Evolutionary conservation across 2,888 invertebrate species (phyloP).

Genomic region (Amaurobius ferox): DNA sequence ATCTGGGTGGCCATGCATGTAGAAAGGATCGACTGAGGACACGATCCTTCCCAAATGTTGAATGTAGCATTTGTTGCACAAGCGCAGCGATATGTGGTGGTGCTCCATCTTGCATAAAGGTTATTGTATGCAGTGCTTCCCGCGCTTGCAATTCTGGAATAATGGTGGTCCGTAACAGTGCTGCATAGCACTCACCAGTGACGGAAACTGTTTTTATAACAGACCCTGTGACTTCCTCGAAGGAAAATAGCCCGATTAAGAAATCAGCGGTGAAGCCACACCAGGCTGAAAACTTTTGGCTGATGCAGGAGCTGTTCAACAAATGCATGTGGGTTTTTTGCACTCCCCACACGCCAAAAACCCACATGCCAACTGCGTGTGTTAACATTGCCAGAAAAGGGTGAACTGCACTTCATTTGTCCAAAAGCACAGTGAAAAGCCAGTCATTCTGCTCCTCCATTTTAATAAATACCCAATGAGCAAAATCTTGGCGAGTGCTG

Average conservation of each 20-base stretch:
- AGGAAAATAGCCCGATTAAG: conserved; percentile 31
- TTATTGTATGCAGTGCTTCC: not conserved
- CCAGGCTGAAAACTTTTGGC: conserved; percentile 11
- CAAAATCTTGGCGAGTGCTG: too few relatives aligned
- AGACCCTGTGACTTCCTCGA: conserved; percentile 19
- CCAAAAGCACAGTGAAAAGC: conserved; percentile 36
- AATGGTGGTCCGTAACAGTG: conserved; percentile 19
- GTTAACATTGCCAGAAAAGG: conserved; percentile 22
- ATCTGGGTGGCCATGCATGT: conserved; percentile 9
- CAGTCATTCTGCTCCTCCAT: conserved; percentile 25
- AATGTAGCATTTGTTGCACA: conserved; percentile 6
- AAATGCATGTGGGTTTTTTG: conserved; percentile 41
- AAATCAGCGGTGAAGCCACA: conserved; percentile 36
- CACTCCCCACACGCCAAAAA: too few relatives aligned
- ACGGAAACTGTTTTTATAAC: conserved; percentile 19
- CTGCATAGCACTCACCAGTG: conserved; percentile 7
- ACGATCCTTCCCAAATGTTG: conserved; percentile 21
- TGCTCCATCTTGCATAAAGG: conserved; percentile 21
- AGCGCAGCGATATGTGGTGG: conserved; percentile 8
- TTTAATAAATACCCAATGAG: too few relatives aligned
- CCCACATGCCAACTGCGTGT: conserved; percentile 29
- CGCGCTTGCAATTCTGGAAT: conserved; percentile 14
- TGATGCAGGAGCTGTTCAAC: conserved; percentile 19
- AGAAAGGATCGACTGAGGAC: conserved; percentile 14
- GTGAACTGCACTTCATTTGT: conserved; percentile 30